A percentile compares a stretch with the other conserved stretches of the same genome.
Evolutionary conservation across 1,140 invertebrate genomes (phyloP).

Genomic region (Scaptomyza pallida): DNA sequence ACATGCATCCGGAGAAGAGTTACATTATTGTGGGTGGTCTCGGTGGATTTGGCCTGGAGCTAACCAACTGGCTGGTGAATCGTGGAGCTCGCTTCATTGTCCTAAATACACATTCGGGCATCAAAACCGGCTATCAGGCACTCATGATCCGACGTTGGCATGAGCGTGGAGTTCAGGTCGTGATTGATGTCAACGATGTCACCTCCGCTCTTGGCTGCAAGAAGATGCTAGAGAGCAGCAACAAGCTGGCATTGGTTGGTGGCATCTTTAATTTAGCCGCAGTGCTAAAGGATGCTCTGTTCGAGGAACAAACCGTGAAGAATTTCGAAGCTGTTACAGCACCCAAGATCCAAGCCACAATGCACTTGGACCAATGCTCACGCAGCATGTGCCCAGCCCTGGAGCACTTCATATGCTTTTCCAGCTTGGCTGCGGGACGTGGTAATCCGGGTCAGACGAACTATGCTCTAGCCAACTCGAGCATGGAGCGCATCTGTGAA

Average conservation of each 20-base stretch:
- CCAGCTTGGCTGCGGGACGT: conserved; percentile 96
- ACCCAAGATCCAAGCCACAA: conserved; percentile 93
- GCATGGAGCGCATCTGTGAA: conserved; percentile 97
- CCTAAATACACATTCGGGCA: conserved; percentile 93
- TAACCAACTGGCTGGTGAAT: conserved; percentile 94
- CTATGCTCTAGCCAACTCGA: conserved; percentile 97
- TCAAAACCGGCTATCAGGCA: conserved; percentile 94
- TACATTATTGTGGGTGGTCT: conserved; percentile 96
- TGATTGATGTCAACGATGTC: conserved; percentile 88
- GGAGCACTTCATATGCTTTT: conserved; percentile 97
- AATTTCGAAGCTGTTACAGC: conserved; percentile 90
- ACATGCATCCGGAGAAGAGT: conserved; percentile 94
- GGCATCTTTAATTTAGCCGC: conserved; percentile 98
- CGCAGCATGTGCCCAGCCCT: conserved; percentile 90
- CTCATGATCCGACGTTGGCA: conserved; percentile 91
- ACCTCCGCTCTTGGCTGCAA: conserved; percentile 88
- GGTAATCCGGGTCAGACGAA: conserved; percentile 98
- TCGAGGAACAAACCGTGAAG: conserved; percentile 93
- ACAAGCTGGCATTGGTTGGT: conserved; percentile 91
- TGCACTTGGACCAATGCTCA: conserved; percentile 90
- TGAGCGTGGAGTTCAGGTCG: conserved; percentile 88
- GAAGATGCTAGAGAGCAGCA: conserved; percentile 89
- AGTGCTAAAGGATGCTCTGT: conserved; percentile 92
- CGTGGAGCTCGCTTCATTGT: conserved; percentile 93
- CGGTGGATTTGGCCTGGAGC: conserved; percentile 97